Conservation (phyloP, 2,113 vertebrate genomes). For the Scomber scombrus region DNA sequence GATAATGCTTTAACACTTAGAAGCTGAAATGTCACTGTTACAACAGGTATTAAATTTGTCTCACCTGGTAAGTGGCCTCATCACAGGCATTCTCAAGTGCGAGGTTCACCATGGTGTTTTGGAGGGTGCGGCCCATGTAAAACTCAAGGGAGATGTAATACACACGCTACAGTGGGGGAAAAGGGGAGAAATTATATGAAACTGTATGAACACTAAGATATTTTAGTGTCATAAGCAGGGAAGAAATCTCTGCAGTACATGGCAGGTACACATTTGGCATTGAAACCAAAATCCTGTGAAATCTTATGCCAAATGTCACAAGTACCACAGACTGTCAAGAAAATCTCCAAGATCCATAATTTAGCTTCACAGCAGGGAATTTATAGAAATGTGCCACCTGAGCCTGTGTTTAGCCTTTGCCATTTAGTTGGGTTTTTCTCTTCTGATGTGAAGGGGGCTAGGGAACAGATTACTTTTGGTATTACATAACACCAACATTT, state of each 20-base stretch:
- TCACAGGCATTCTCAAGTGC: constrained; percentile 86
- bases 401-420: constrained; percentile 77
- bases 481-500: constrained; percentile 82
- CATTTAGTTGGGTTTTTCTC: constrained; percentile 67
- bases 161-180: constrained; percentile 74
- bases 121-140: constrained; percentile 86
- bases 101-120: constrained; percentile 88
- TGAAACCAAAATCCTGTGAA: constrained; percentile 21
- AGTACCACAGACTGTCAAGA: constrained; percentile 6
- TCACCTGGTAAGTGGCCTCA: constrained; percentile 85
- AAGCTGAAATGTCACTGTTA: neutral
- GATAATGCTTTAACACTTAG: neutral
- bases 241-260: neutral
- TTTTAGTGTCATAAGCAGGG: neutral
- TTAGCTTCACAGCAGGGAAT: constrained; percentile 34
- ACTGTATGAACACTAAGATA: neutral
- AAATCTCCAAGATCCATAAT: constrained; percentile 45
- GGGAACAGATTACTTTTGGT: constrained; percentile 67
- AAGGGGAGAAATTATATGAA: neutral
- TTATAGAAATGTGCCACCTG: constrained; percentile 65
- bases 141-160: constrained; percentile 87
- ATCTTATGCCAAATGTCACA: constrained; percentile 43
- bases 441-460: constrained; percentile 30
- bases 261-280: neutral
- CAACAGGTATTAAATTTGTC: constrained; percentile 8